Evolutionary conservation across 1,140 invertebrate genomes (phyloP).

Genomic region (Drosophila varians): DNA sequence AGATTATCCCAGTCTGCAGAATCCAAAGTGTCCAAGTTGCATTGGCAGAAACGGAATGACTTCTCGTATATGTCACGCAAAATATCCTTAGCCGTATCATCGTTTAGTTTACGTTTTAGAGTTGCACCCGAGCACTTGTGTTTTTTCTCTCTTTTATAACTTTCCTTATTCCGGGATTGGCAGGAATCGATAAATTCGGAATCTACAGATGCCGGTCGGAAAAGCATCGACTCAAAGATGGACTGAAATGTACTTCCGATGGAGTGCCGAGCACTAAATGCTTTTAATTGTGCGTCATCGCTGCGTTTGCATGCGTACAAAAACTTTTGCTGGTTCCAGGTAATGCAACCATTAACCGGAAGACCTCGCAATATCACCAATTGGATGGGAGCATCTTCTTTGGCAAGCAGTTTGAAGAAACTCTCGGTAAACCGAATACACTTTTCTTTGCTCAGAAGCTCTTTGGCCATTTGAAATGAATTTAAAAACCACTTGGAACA

Average conservation of each 20-base stretch:
- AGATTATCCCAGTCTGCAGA: conserved; percentile 17
- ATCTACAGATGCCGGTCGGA: background rate
- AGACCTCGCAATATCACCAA: conserved; percentile 30
- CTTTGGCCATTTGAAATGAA: conserved; percentile 4
- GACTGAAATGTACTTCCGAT: background rate
- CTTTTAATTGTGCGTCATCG: conserved; percentile 24
- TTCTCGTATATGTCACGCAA: conserved; percentile 22
- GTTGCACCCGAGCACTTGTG: conserved; percentile 1
- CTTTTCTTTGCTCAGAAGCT: conserved; percentile 8
- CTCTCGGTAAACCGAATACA: conserved; percentile 10
- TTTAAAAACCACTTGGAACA: conserved; percentile 26
- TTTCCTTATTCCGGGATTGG: background rate
- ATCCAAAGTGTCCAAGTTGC: conserved; percentile 8
- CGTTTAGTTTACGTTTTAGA: conserved; percentile 13
- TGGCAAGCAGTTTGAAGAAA: conserved; percentile 36
- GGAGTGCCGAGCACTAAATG: conserved; percentile 14
- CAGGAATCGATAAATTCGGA: background rate
- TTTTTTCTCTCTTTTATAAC: background rate
- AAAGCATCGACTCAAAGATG: conserved; percentile 10
- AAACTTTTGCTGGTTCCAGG: conserved; percentile 55
- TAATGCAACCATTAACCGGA: background rate
- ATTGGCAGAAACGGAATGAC: conserved; percentile 2
- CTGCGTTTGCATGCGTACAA: conserved; percentile 18
- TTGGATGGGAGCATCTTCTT: conserved; percentile 1
- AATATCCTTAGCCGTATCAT: conserved; percentile 15